phyloP scores from a whole-genome alignment of 2,888 invertebrate genomes.

The Orgyia antiqua region DNA sequence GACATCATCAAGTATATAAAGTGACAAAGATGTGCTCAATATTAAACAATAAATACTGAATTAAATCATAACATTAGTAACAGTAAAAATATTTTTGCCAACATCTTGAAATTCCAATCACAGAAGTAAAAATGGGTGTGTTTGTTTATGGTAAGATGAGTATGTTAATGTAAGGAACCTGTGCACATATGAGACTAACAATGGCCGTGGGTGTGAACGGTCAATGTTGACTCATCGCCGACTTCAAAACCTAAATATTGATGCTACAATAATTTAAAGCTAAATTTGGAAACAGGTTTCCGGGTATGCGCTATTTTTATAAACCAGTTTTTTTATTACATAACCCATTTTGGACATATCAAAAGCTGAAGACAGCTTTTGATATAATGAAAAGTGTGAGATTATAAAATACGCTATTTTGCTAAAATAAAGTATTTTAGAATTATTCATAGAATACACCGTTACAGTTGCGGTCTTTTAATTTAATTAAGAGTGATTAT shows the following conservation, averaged over 20 bases:
- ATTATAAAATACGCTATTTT: no score
- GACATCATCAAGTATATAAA: conserved; percentile 9
- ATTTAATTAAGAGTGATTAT: no score
- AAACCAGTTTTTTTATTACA: no score
- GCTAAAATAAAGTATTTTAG: no score
- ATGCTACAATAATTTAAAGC: conserved; percentile 37
- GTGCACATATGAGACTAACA: conserved; percentile 26
- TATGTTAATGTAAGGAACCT: conserved; percentile 40
- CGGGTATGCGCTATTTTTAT: conserved; percentile 12
- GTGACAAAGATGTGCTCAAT: neutral
- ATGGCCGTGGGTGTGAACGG: conserved; percentile 42
- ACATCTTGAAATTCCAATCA: conserved; percentile 20
- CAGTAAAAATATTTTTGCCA: conserved; percentile 26
- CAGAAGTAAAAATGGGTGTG: conserved; percentile 20
- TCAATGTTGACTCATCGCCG: conserved; percentile 48
- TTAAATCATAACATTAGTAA: conserved; percentile 16
- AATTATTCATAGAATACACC: no score
- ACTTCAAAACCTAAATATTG: conserved; percentile 48
- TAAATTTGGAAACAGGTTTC: conserved; percentile 39
- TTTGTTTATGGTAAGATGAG: conserved; percentile 36
- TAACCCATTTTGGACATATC: no score
- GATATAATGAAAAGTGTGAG: no score
- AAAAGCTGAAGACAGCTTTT: no score
- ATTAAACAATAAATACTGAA: conserved; percentile 1
- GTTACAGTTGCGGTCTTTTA: conserved; percentile 40